These are phyloP conservation scores for Caranx ignobilis DNA, from an alignment of 2,113 vertebrate species.

Conservation along the genomic window DNA sequence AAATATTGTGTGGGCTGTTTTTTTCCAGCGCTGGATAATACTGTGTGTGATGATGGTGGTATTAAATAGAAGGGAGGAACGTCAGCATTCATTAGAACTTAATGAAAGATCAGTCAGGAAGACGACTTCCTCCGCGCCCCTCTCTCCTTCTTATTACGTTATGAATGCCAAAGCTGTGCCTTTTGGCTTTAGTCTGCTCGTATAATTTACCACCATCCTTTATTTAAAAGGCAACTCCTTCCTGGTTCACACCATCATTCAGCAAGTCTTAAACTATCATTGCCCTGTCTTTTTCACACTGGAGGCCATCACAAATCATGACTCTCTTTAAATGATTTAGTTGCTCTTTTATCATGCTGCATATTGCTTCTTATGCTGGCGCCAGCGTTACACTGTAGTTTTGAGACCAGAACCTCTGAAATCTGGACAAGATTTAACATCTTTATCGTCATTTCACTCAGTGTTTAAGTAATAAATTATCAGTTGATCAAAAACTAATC, in stretches of 20 bases:
- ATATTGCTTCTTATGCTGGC: slow-evolving; percentile 23
- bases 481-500: no score
- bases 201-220: slow-evolving; percentile 61
- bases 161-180: slow-evolving; percentile 26
- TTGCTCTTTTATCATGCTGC: slow-evolving; percentile 41
- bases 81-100: slow-evolving; percentile 10
- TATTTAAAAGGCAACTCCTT: slow-evolving; percentile 66
- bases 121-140: neutral
- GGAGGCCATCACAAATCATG: slow-evolving; percentile 61
- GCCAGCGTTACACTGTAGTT: slow-evolving; percentile 4
- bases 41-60: slow-evolving; percentile 15
- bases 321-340: slow-evolving; percentile 57
- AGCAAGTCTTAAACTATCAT: slow-evolving; percentile 65
- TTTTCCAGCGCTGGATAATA: neutral
- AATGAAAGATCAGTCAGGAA: slow-evolving; percentile 36
- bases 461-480: no score
- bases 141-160: slow-evolving; percentile 39
- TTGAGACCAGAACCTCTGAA: neutral
- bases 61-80: slow-evolving; percentile 1
- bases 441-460: no score
- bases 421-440: no score
- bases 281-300: slow-evolving; percentile 53
- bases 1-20: slow-evolving; percentile 2
- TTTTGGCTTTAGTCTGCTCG: slow-evolving; percentile 50
- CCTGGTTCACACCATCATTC: slow-evolving; percentile 64